Base-by-base conservation (phyloP, 2,797 vertebrate genomes). In the Buphagus erythrorhynchus region DNA sequence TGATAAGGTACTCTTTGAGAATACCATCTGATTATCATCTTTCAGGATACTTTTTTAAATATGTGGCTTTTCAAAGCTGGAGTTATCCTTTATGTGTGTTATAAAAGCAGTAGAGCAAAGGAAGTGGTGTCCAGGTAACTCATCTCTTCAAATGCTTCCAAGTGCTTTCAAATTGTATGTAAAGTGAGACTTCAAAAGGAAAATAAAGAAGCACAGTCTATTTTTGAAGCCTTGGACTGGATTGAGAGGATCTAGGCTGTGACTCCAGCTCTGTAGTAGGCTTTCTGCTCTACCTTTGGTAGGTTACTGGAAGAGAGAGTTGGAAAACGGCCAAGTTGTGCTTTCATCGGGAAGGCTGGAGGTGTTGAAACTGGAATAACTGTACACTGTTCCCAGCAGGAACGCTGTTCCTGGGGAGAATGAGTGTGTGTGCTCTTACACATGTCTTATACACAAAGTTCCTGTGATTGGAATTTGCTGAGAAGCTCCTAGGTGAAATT, bases 391-490 rank as follows among this genome's bases (percentile, higher is more conserved):
- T 86, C 63, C 46, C 49, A 31, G 67, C 61, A 90, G 61, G 63
- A 79, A 26, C 0, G 0, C 8, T 0, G 0, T 26, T 77, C 61
- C 78, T 86, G 42, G 9, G 40, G 36, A 42, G 38, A 62, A 54
- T 29, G n/a, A 36, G 24, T 0, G 0, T 14, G 19, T 80, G 38
- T 72, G 25, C 52, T 52, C 49, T 57, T 49, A 43, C 14, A 35
- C 1, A 0, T 29, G 26, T n/a, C 43, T 62, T 73, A 6, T 10
- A 29, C 35, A 65, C 24, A 45, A 22, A 74, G 81, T 52, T 35
- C 28, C 26, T 57, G 24, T 51, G 52, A 8, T 4, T 85, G 54
- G 18, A 36, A 11, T 69, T 65, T 45, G 21, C 48, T 52, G 48
- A 65, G 80, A 38, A 20, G 9, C 26, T 72, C 19, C 11, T 21